phyloP scores from a whole-genome alignment of 23 tunicate genomes.

The Ascidia mentula region DNA sequence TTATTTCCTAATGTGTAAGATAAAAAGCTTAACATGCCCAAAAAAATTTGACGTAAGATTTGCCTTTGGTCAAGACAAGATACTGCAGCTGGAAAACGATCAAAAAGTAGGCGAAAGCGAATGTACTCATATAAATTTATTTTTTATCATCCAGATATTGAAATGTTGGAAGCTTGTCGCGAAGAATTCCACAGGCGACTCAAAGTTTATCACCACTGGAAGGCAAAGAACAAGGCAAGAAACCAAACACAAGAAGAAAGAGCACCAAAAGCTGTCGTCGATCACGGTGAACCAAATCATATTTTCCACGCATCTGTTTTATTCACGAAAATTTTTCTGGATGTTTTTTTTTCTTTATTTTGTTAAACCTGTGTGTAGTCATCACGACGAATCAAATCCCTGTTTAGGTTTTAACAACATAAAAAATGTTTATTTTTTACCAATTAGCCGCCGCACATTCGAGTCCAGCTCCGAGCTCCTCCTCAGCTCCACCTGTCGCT shows the following conservation, averaged over 20 bases:
- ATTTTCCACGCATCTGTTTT: background rate
- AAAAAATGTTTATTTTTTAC: background rate
- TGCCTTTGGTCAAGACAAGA: too few relatives aligned
- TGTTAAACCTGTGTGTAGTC: too few relatives aligned
- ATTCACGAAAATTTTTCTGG: too few relatives aligned
- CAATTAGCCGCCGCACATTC: slow-evolving; percentile 6
- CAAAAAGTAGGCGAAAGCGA: too few relatives aligned
- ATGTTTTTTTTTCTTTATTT: too few relatives aligned
- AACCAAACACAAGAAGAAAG: slow-evolving; percentile 66
- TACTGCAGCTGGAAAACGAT: too few relatives aligned
- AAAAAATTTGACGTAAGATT: too few relatives aligned
- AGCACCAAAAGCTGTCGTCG: slow-evolving; percentile 64
- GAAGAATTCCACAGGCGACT: slow-evolving; percentile 94
- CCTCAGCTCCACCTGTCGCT: background rate
- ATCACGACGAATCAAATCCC: background rate
- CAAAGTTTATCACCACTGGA: slow-evolving; percentile 98
- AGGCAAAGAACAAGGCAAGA: slow-evolving; percentile 74
- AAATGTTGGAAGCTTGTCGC: slow-evolving; percentile 79
- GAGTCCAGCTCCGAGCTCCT: background rate
- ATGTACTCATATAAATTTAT: too few relatives aligned
- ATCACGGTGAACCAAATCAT: slow-evolving; percentile 34
- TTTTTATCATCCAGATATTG: slow-evolving; percentile 44
- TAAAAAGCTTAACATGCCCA: too few relatives aligned
- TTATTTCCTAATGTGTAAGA: too few relatives aligned
- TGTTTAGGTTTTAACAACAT: background rate